phyloP scores from a whole-genome alignment of 1,140 invertebrate genomes.

The Pygmarrhopalites habei region DNA sequence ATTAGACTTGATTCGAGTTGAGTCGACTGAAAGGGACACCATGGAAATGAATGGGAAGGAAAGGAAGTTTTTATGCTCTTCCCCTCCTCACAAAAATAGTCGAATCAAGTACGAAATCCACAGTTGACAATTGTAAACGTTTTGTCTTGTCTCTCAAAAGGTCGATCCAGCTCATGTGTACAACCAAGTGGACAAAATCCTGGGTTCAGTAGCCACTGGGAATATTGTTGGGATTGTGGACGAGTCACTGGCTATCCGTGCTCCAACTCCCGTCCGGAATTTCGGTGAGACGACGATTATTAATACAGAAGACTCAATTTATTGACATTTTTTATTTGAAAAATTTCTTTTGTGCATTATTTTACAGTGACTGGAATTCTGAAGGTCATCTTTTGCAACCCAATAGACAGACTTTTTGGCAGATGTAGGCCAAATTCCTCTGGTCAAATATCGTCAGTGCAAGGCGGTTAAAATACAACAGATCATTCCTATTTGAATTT shows the following conservation, averaged over 20 bases:
- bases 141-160: conserved; percentile 12
- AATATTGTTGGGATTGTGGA: conserved; percentile 38
- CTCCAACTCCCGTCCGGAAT: conserved; percentile 32
- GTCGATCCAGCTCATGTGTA: conserved; percentile 24
- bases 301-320: too few relatives aligned
- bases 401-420: conserved; percentile 27
- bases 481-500: too few relatives aligned
- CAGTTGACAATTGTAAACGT: too few relatives aligned
- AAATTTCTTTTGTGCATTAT: too few relatives aligned
- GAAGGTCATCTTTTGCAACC: conserved; percentile 36
- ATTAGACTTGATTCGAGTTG: too few relatives aligned
- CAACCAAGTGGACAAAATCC: conserved; percentile 30
- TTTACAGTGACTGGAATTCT: conserved; percentile 34
- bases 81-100: not conserved
- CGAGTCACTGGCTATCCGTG: conserved; percentile 30
- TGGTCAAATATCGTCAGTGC: not conserved
- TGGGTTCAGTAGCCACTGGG: conserved; percentile 26
- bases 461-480: too few relatives aligned
- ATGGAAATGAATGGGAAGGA: too few relatives aligned
- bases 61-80: too few relatives aligned
- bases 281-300: too few relatives aligned
- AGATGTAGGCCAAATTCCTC: conserved; percentile 21
- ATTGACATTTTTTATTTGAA: too few relatives aligned
- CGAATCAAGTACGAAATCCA: not conserved
- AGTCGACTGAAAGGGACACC: too few relatives aligned